Conservation (phyloP, 2,113 vertebrate genomes). For the Pituophis catenifer region DNA sequence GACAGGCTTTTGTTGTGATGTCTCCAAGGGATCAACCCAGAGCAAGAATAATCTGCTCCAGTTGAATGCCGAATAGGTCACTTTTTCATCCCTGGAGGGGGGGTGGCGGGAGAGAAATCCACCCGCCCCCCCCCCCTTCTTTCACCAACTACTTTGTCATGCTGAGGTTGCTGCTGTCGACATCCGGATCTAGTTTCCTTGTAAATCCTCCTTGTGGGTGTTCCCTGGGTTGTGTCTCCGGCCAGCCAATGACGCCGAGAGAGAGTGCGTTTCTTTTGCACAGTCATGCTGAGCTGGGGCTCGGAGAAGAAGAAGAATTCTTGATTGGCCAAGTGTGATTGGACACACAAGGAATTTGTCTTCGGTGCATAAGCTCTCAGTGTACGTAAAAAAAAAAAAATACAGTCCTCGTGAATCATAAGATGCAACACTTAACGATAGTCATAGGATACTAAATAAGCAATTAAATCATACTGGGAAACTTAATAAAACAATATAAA, state of each 20-base stretch:
- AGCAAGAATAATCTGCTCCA: not conserved
- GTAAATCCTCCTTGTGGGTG: not conserved
- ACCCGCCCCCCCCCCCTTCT: too few relatives aligned
- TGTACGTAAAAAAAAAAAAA: too few relatives aligned
- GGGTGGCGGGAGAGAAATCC: not conserved
- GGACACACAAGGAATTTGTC: too few relatives aligned
- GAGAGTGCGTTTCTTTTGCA: not conserved
- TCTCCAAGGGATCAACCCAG: not conserved
- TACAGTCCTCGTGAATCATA: too few relatives aligned
- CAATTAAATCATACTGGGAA: too few relatives aligned
- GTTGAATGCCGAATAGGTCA: not conserved
- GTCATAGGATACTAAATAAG: too few relatives aligned
- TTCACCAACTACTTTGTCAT: not conserved
- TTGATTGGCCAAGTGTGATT: too few relatives aligned
- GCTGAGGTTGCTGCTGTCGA: not conserved
- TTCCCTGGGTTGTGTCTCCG: not conserved
- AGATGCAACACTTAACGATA: too few relatives aligned
- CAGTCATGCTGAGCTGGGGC: not conserved
- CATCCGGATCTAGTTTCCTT: too few relatives aligned
- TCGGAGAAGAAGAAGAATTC: not conserved
- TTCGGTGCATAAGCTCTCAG: too few relatives aligned
- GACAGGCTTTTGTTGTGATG: not conserved
- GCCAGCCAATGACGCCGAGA: not conserved
- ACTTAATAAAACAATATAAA: too few relatives aligned
- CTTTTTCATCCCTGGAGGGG: not conserved